Percentiles rank a stretch among this genome's conserved stretches.
Evolutionary conservation across 2,113 vertebrate genomes (phyloP).

Genomic region (Carollia perspicillata): DNA sequence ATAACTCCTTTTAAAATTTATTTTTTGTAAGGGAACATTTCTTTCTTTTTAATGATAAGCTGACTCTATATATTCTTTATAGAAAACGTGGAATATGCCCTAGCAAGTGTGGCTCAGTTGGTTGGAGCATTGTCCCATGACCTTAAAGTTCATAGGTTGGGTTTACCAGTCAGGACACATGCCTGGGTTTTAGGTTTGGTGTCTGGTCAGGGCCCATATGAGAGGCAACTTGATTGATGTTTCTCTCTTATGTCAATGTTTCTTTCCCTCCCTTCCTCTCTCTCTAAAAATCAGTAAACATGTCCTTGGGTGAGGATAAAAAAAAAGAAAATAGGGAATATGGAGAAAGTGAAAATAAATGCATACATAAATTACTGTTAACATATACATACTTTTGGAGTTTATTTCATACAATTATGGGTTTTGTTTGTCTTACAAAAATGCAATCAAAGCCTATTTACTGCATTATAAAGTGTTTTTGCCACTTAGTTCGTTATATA

Average conservation of each 20-base stretch:
- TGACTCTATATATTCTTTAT: background rate
- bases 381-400: background rate
- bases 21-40: background rate
- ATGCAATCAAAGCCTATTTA: background rate
- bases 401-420: background rate
- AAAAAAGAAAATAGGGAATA: background rate
- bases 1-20: background rate
- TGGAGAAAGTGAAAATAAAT: background rate
- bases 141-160: too few relatives aligned
- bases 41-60: background rate
- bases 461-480: background rate
- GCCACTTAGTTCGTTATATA: background rate
- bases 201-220: too few relatives aligned
- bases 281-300: too few relatives aligned
- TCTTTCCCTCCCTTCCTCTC: too few relatives aligned
- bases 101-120: too few relatives aligned
- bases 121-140: too few relatives aligned
- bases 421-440: background rate
- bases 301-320: too few relatives aligned
- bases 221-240: too few relatives aligned
- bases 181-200: too few relatives aligned
- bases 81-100: background rate
- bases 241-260: too few relatives aligned
- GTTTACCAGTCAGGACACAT: too few relatives aligned
- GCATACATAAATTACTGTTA: background rate